Base-by-base conservation (phyloP, 1,140 invertebrate species). In the Camponotus pennsylvanicus region DNA sequence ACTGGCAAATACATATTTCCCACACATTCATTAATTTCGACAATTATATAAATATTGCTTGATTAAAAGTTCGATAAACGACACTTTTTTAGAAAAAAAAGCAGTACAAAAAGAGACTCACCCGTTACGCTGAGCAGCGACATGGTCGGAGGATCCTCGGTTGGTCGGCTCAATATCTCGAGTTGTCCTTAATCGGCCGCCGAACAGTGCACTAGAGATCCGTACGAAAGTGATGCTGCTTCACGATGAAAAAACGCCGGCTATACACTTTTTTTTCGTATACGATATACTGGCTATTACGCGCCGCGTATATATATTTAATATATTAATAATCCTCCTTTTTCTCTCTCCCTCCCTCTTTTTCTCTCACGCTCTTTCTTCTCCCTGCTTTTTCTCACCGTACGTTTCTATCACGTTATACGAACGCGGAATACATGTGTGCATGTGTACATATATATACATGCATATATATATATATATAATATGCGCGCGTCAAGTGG, bases 41-140 rank as follows among this genome's bases (percentile, higher is more conserved):
- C 2, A 40, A 42, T 37, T 42, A 13, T 42, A 69, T 45, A 49
- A 3, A 15, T n/a, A 11, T 32, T 18, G 7, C 49, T 34, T 59
- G 55, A 45, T 42, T 13, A 3, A 6, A 1, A 45, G 37, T 71
- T 9, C 18, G 37, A 73, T 49, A 73, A 73, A 75, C 42, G 18
- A 18, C 2, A 63, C 21, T 18, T 45, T 45, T 7, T 45, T 11
- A 4, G 5, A 21, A 61, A 64, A 37, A 32, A 42, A 27, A 64
- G 5, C 13, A 42, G 32, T 21, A 32, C 4, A n/a, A 63, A 63
- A 73, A 27, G 88, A 57, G 11, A 86, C 93, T 91, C 73, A 94
- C 93, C 93, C 89, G 90, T 94, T 66, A 94, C 93, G 90, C 92
- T 93, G 88, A 94, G 92, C 86, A 93, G 93, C 91, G 93, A 93